These are phyloP conservation scores for Ptiloglossa arizonensis DNA, from an alignment of 1,140 invertebrate species.

Conservation along the genomic window DNA sequence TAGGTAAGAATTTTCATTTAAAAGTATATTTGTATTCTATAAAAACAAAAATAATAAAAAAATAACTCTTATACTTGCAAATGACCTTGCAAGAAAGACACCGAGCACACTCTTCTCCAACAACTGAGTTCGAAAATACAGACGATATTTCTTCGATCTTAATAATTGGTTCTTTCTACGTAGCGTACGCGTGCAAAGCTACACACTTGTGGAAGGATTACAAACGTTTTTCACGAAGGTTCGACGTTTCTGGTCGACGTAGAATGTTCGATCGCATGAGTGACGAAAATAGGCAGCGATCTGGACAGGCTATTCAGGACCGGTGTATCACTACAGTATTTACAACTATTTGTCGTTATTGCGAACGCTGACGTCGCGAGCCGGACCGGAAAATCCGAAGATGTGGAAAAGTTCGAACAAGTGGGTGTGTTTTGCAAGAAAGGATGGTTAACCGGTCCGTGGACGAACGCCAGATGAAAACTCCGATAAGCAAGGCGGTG, in stretches of 20 bases:
- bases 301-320: constrained; percentile 3
- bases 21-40: too few relatives aligned
- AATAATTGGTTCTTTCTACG: too few relatives aligned
- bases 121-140: too few relatives aligned
- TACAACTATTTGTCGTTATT: constrained; percentile 2
- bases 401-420: constrained; percentile 68
- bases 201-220: too few relatives aligned
- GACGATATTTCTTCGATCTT: too few relatives aligned
- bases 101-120: too few relatives aligned
- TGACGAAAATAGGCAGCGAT: not conserved
- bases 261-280: not conserved
- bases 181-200: too few relatives aligned
- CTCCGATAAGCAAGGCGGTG: constrained; percentile 68
- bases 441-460: constrained; percentile 54
- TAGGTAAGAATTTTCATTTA: too few relatives aligned
- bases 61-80: too few relatives aligned
- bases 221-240: not conserved
- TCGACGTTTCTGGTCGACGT: not conserved
- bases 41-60: too few relatives aligned
- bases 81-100: too few relatives aligned
- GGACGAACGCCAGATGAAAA: constrained; percentile 73
- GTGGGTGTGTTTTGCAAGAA: constrained; percentile 71
- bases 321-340: not conserved
- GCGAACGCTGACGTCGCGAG: not conserved
- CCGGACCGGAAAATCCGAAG: not conserved